phyloP scores from a whole-genome alignment of 2,113 vertebrate species.

The Symphodus melops region DNA sequence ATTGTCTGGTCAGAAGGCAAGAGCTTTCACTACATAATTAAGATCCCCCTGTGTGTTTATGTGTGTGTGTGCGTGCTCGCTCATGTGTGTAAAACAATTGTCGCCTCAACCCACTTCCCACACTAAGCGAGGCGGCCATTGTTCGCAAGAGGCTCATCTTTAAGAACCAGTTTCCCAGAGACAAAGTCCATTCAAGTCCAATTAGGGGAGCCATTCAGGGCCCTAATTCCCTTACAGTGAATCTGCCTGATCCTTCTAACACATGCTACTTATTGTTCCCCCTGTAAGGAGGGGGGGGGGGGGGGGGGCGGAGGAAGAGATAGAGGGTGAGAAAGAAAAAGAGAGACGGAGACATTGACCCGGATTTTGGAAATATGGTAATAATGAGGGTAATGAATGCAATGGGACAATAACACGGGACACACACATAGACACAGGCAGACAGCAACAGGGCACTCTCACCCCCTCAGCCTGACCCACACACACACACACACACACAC shows the following conservation, averaged over 20 bases:
- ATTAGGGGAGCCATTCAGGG: constrained; percentile 82
- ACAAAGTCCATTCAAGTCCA: constrained; percentile 81
- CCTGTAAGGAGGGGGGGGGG: constrained; percentile 39
- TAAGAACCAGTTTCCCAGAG: constrained; percentile 81
- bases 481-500: not conserved
- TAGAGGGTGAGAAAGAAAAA: constrained; percentile 47
- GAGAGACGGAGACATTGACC: constrained; percentile 74
- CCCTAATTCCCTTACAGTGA: constrained; percentile 82
- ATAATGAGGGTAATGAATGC: constrained; percentile 76
- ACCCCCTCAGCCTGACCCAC: not conserved
- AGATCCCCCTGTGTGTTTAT: constrained; percentile 21
- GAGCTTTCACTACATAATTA: constrained; percentile 67
- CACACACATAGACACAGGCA: constrained; percentile 59
- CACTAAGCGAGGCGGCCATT: constrained; percentile 62
- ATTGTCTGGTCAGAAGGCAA: constrained; percentile 76
- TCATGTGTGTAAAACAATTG: constrained; percentile 67
- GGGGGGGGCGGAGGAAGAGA: not conserved
- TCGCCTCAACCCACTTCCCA: constrained; percentile 83
- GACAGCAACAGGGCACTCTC: constrained; percentile 58
- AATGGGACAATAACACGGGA: constrained; percentile 65
- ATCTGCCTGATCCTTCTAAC: constrained; percentile 80
- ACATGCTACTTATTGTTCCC: constrained; percentile 82
- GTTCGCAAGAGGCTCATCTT: constrained; percentile 74
- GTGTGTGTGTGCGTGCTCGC: constrained; percentile 40
- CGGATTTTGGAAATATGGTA: constrained; percentile 80